Evolutionary conservation across 2,797 vertebrate genomes (phyloP), one percentile per base, ranked within the genome.

Genomic region (Myoxocephalus aenaeus): DNA sequence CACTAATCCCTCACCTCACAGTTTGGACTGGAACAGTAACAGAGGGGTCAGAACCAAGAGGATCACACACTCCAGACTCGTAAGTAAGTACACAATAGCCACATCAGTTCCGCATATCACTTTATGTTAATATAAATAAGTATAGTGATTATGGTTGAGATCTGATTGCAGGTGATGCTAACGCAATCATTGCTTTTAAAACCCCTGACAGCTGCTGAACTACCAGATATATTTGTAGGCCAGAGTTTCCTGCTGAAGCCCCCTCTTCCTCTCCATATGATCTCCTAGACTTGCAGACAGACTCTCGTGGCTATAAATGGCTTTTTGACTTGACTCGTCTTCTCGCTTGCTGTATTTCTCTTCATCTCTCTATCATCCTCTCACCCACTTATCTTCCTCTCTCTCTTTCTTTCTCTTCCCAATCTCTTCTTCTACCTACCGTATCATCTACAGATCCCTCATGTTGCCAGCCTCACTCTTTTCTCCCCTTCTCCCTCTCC

Each of bases 1-100:
- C 75, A 65, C 85, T 89, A 91, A 92, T 91, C 90, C 85, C 73
- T 84, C 86, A 85, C 80, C 90, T 89, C 85, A 79, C 75, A 79
- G 81, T 73, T 81, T 40, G 34, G 70, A 82, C 86, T 85, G 68
- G 6, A 80, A 83, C 79, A 77, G 79, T 64, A 84, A 83, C 82
- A 59, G 77, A 81, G 61, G 70, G 75, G 79, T 56, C 70, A 80
- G 67, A 86, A 79, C 10, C 27, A 68, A 77, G 85, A 73, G 59
- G 53, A 79, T 84, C 75, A 80, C 75, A 75, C 63, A 70, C 82
- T 88, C 66, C 72, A 74, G 32, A 38, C 61, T 73, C 4, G 5
- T 20, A 57, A 63, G 73, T 42, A 72, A 64, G 70, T n/a, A 22
- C 27, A 56, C 69, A 73, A 73, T 15, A 68, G 59, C 42, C n/a